Evolutionary conservation across 2,888 invertebrate genomes (phyloP), one percentile per base, ranked within the genome.

Genomic region (Metacarcinus magister): DNA sequence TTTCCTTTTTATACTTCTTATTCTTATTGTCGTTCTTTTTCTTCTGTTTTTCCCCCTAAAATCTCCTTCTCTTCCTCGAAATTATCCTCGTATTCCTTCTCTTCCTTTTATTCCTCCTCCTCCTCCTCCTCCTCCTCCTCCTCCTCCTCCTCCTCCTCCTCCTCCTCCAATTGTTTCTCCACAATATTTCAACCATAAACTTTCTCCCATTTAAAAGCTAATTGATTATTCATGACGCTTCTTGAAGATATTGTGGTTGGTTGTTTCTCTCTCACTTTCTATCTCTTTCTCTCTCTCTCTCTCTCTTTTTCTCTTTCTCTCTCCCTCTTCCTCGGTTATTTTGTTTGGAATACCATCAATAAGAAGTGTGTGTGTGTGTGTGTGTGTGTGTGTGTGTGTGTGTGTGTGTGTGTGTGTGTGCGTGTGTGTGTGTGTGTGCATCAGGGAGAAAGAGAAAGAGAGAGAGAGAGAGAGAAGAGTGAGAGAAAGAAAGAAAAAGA

Each of bases 251-350:
- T 54, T 4, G 54, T 54, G 10, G 13, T 54, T 54, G 54, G 8
- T 54, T 54, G 13, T 54, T 16, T 54, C 54, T 54, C 54, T 54
- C 54, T 67, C 23, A 23, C n/a, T n/a, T 19, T 67, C 67, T 67
- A 5, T 23, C n/a, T 23, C 67, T 67, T n/a, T 67, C 67, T 67
- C 67, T 67, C 67, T 67, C 67, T 67, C 67, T 67, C 67, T 67
- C 67, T 67, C 67, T 67, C 67, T 67, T n/a, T 67, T n/a, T 67
- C 67, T 67, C 67, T 67, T n/a, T 67, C 67, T 67, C 67, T 67
- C 67, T 67, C n/a, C n/a, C 13, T 60, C 60, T 60, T 19, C 16
- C 60, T 67, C n/a, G 5, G 23, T 10, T n/a, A 67, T 8, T 8
- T 67, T 67, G 67, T 67, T 67, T n/a, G 5, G 67, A 3, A n/a